phyloP scores from a whole-genome alignment of 2,888 invertebrate species.

The Xestia xanthographa region DNA sequence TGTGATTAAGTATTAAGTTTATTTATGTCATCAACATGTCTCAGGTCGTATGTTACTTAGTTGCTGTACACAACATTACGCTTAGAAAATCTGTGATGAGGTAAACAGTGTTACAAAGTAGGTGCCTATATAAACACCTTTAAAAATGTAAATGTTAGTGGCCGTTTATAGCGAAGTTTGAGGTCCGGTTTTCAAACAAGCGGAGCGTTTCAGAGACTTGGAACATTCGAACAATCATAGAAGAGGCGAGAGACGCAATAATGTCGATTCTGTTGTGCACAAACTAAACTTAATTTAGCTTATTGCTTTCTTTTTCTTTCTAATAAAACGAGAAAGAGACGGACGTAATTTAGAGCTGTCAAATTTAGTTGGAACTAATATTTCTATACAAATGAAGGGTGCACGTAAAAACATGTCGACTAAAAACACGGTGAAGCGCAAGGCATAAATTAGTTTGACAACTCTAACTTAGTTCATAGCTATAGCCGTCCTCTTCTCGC shows the following conservation, averaged over 20 bases:
- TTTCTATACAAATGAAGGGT: no score
- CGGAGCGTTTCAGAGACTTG: not conserved
- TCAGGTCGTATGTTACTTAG: constrained; percentile 25
- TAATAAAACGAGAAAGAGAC: no score
- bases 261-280: no score
- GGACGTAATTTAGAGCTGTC: no score
- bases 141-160: not conserved
- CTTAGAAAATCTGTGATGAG: constrained; percentile 39
- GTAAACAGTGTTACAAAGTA: constrained; percentile 42
- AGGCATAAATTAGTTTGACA: no score
- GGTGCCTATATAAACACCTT: constrained; percentile 29
- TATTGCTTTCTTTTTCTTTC: no score
- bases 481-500: no score
- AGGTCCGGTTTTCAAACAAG: not conserved
- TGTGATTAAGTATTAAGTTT: constrained; percentile 52
- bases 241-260: not conserved
- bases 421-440: no score
- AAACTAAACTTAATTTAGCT: no score
- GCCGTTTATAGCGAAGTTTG: not conserved
- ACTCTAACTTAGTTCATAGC: no score
- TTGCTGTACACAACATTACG: constrained; percentile 23
- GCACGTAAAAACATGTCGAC: no score
- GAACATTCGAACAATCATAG: not conserved
- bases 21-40: constrained; percentile 54
- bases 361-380: no score